Evolutionary conservation across 2,888 invertebrate species (phyloP).

Genomic region (Esperia sulphurella): DNA sequence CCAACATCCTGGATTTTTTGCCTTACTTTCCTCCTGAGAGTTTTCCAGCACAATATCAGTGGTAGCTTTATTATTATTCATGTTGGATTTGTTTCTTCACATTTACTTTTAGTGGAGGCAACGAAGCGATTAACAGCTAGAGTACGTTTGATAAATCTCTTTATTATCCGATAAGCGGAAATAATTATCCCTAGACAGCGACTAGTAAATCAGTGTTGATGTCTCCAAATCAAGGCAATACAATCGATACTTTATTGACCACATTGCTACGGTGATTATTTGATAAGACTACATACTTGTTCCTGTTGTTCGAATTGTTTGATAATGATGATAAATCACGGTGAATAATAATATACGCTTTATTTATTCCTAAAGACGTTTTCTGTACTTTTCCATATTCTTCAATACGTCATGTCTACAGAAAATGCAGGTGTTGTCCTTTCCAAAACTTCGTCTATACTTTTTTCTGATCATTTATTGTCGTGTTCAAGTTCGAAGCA

Average conservation of each 20-base stretch:
- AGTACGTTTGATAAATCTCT: slow-evolving; percentile 6
- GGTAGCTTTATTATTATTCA: slow-evolving; percentile 10
- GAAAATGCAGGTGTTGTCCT: too few relatives aligned
- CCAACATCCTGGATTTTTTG: slow-evolving; percentile 51
- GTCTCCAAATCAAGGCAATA: slow-evolving; percentile 19
- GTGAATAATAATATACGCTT: background rate
- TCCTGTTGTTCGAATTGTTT: slow-evolving; percentile 8
- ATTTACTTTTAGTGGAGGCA: background rate
- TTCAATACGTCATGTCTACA: too few relatives aligned
- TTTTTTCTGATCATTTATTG: too few relatives aligned
- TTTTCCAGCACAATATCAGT: background rate
- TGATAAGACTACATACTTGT: slow-evolving; percentile 14
- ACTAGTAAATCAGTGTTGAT: slow-evolving; percentile 22
- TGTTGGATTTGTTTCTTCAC: slow-evolving; percentile 1
- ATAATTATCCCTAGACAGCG: slow-evolving; percentile 10
- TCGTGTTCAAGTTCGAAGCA: too few relatives aligned
- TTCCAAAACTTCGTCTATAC: too few relatives aligned
- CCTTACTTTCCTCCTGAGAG: background rate
- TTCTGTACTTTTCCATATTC: too few relatives aligned
- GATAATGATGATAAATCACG: slow-evolving; percentile 18
- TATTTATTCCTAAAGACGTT: background rate
- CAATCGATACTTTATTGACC: slow-evolving; percentile 14
- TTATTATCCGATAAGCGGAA: slow-evolving; percentile 16
- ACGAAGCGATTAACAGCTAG: background rate
- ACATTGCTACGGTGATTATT: slow-evolving; percentile 12